phyloP scores from a whole-genome alignment of 2,113 vertebrate genomes.

The Mungos mungo region DNA sequence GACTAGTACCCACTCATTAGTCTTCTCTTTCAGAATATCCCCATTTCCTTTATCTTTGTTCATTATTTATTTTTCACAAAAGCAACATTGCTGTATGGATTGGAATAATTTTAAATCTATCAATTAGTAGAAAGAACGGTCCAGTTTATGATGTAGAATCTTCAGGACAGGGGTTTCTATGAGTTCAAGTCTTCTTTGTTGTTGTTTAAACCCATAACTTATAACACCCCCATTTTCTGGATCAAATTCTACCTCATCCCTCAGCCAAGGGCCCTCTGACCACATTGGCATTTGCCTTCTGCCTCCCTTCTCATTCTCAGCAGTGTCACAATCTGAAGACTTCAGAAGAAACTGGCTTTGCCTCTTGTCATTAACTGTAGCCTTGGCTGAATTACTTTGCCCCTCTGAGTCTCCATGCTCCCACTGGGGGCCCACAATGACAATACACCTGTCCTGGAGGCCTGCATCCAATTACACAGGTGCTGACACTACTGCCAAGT shows the following conservation, averaged over 20 bases:
- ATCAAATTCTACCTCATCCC: background rate
- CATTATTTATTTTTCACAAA: background rate
- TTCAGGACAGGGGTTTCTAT: background rate
- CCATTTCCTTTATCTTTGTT: too few species aligned
- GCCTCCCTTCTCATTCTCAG: background rate
- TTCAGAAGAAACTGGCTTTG: background rate
- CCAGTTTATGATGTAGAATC: background rate
- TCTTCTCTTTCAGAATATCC: background rate
- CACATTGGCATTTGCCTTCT: too few species aligned
- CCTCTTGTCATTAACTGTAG: background rate
- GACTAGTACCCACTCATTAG: background rate
- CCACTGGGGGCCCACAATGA: too few species aligned
- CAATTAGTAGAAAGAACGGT: background rate
- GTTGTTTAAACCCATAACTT: background rate
- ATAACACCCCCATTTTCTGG: background rate
- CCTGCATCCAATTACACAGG: background rate
- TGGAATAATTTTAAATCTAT: background rate
- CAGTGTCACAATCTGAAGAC: too few species aligned
- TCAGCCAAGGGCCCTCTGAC: too few species aligned
- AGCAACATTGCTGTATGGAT: background rate
- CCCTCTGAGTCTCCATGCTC: background rate
- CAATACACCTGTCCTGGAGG: background rate
- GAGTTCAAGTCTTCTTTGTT: background rate
- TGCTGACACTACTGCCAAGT: too few species aligned
- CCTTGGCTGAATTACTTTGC: background rate